A percentile compares a stretch with the other conserved stretches of the same genome.
phyloP scores from a whole-genome alignment of 2,113 vertebrate genomes.

The Pongo pygmaeus region DNA sequence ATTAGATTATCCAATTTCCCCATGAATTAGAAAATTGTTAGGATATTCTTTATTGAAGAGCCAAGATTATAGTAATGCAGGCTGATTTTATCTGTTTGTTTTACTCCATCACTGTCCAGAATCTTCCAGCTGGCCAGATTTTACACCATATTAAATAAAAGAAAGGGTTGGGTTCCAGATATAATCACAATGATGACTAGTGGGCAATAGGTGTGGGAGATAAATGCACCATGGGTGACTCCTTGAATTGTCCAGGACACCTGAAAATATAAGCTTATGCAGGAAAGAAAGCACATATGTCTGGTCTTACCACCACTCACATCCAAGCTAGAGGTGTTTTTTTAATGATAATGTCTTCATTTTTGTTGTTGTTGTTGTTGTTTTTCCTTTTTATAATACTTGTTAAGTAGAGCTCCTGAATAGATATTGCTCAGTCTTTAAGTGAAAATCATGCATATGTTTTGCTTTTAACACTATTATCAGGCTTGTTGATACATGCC shows the following conservation, averaged over 20 bases:
- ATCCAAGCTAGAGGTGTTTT: neutral
- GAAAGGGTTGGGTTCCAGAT: neutral
- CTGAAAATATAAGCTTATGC: neutral
- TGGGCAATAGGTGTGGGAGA: neutral
- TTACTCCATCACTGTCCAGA: neutral
- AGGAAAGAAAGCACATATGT: neutral
- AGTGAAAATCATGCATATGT: neutral
- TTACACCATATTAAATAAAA: neutral
- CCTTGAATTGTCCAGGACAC: neutral
- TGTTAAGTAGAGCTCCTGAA: neutral
- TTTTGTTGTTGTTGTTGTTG: neutral
- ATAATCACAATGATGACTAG: neutral
- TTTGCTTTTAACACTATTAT: neutral
- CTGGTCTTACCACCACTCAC: neutral
- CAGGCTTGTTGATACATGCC: neutral
- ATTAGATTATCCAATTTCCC: neutral
- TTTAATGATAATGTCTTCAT: neutral
- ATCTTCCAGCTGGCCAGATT: neutral
- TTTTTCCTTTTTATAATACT: neutral
- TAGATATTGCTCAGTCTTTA: conserved; percentile 22
- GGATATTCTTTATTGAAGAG: neutral
- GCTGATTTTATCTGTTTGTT: neutral
- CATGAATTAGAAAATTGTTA: neutral
- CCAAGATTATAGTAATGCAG: neutral
- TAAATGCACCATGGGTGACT: neutral